Conservation (phyloP, 2,888 invertebrate species). For the Megastigmus dorsalis region DNA sequence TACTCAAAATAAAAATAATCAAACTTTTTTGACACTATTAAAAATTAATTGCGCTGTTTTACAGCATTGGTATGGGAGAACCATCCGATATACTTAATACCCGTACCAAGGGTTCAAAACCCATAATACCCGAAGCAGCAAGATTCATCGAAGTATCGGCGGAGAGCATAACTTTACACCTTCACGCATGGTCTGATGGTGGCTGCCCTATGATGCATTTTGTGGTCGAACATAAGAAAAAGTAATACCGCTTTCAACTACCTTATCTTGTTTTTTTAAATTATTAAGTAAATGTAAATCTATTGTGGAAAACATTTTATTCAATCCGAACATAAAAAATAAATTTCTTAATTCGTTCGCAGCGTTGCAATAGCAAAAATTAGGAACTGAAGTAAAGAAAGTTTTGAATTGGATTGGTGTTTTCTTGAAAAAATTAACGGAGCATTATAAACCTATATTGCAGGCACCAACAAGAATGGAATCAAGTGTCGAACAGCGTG, state of each 20-base stretch:
- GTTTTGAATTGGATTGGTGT: too few relatives aligned
- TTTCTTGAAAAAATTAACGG: too few relatives aligned
- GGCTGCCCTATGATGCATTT: slow-evolving; percentile 97
- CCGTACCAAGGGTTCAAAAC: slow-evolving; percentile 94
- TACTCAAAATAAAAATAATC: background rate
- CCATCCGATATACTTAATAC: slow-evolving; percentile 92
- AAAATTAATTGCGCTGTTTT: background rate
- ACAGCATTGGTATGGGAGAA: slow-evolving; percentile 92
- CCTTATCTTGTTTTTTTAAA: too few relatives aligned
- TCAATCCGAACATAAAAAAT: too few relatives aligned
- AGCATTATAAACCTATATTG: too few relatives aligned
- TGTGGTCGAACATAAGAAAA: slow-evolving; percentile 95
- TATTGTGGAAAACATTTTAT: too few relatives aligned
- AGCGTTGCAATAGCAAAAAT: too few relatives aligned
- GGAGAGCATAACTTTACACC: slow-evolving; percentile 93
- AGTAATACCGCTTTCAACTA: too few relatives aligned
- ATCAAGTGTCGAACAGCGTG: slow-evolving; percentile 94
- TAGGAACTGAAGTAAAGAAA: too few relatives aligned
- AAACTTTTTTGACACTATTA: background rate
- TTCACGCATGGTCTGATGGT: slow-evolving; percentile 95
- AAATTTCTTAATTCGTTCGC: too few relatives aligned
- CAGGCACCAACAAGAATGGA: slow-evolving; percentile 92
- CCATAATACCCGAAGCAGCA: slow-evolving; percentile 91
- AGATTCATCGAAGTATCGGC: slow-evolving; percentile 94
- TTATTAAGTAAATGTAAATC: too few relatives aligned